Percentiles rank a stretch among this genome's conserved stretches.
These are phyloP conservation scores for Coregonus suidteri DNA, from an alignment of 2,797 vertebrate genomes.

Conservation along the genomic window DNA sequence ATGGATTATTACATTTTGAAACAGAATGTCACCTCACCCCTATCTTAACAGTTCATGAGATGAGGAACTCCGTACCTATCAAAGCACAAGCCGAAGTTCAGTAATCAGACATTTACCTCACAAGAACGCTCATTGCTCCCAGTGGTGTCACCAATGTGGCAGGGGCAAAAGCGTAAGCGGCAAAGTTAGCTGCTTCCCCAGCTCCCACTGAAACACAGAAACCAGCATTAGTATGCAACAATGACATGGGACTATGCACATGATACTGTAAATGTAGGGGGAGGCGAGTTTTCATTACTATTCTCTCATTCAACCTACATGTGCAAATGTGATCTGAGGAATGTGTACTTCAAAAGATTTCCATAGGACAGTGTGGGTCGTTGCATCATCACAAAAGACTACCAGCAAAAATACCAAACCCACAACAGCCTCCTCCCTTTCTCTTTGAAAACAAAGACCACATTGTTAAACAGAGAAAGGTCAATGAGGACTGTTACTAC, in stretches of 20 bases:
- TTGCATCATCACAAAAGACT: constrained; percentile 26
- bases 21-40: too few species aligned
- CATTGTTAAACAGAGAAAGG: constrained; percentile 41
- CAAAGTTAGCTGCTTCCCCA: constrained; percentile 86
- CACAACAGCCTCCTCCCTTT: constrained; percentile 47
- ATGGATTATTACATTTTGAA: too few species aligned
- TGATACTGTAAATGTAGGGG: constrained; percentile 6
- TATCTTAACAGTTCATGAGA: too few species aligned
- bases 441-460: constrained; percentile 53
- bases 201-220: constrained; percentile 79
- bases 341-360: constrained; percentile 34
- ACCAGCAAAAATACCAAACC: constrained; percentile 55
- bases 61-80: too few species aligned
- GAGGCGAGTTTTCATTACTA: constrained; percentile 25
- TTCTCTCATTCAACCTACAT: constrained; percentile 33
- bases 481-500: constrained; percentile 5
- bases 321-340: constrained; percentile 56
- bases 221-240: not conserved
- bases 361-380: constrained; percentile 27
- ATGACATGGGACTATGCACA: constrained; percentile 6
- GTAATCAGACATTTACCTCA: constrained; percentile 73
- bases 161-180: constrained; percentile 85
- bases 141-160: constrained; percentile 86
- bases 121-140: constrained; percentile 85
- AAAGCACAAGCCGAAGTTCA: too few species aligned